Evolutionary conservation across 35 echinoderm and acorn worm genomes (phyloP).

Genomic region (Ophioderma brevispina): DNA sequence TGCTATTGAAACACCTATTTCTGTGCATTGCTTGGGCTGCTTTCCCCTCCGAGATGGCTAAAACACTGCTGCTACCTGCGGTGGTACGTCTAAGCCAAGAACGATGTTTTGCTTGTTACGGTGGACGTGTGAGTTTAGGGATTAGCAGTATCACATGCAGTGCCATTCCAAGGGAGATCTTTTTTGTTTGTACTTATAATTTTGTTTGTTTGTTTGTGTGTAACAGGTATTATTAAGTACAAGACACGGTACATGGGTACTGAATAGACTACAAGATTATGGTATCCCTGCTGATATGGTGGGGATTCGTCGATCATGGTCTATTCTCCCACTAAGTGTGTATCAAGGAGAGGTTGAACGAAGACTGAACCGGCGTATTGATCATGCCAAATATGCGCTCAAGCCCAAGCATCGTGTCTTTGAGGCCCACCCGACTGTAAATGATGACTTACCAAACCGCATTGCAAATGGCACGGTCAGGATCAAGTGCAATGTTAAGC

Average conservation of each 20-base stretch:
- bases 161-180: neutral
- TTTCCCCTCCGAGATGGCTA: too few relatives aligned
- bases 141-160: neutral
- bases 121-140: neutral
- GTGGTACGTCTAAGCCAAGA: too few relatives aligned
- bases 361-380: neutral
- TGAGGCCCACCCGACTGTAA: conserved; percentile 55
- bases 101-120: neutral
- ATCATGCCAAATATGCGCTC: conserved; percentile 66
- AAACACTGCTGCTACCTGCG: too few relatives aligned
- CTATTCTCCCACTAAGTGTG: conserved; percentile 1
- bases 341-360: neutral
- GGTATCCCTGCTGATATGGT: conserved; percentile 41
- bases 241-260: conserved; percentile 55
- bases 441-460: conserved; percentile 69
- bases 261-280: conserved; percentile 19
- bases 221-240: conserved; percentile 63
- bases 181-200: neutral
- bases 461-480: conserved; percentile 67
- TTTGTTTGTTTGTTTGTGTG: neutral
- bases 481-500: conserved; percentile 72
- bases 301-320: neutral
- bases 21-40: too few relatives aligned
- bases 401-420: conserved; percentile 52
- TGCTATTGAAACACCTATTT: too few relatives aligned